Evolutionary conservation across 2,888 invertebrate species (phyloP).

Genomic region (Drosophila prolongata): DNA sequence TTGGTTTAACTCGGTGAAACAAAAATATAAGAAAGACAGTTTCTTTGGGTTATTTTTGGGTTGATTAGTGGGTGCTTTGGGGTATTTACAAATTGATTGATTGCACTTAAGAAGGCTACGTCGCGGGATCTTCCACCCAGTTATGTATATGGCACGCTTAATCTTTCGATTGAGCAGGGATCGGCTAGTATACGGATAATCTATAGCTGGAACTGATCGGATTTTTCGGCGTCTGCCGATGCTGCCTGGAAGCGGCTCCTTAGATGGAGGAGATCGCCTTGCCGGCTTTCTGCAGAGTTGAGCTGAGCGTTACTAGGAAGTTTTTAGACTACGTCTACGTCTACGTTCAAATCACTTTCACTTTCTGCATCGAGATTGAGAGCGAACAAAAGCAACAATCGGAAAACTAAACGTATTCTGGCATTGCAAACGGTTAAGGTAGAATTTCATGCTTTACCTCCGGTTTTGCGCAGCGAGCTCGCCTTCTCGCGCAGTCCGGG

Average conservation of each 20-base stretch:
- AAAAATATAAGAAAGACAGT: slow-evolving; percentile 3
- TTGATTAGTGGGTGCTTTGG: slow-evolving; percentile 32
- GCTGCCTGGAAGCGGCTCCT: slow-evolving; percentile 32
- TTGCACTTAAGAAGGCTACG: slow-evolving; percentile 37
- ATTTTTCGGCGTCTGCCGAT: slow-evolving; percentile 15
- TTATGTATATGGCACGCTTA: slow-evolving; percentile 33
- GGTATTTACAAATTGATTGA: slow-evolving; percentile 44
- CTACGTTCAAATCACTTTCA: slow-evolving; percentile 76
- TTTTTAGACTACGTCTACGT: slow-evolving; percentile 76
- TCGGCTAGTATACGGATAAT: slow-evolving; percentile 10
- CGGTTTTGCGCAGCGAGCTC: slow-evolving; percentile 83
- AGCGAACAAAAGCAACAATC: slow-evolving; percentile 79
- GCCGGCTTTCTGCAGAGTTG: slow-evolving; percentile 14
- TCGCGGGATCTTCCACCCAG: slow-evolving; percentile 17
- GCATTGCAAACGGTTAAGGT: slow-evolving; percentile 50
- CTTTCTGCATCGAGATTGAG: slow-evolving; percentile 76
- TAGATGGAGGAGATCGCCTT: slow-evolving; percentile 24
- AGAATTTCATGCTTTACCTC: slow-evolving; percentile 85
- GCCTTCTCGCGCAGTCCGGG: slow-evolving; percentile 85
- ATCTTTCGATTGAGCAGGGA: slow-evolving; percentile 6
- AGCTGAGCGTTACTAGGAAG: slow-evolving; percentile 62
- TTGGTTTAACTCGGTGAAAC: background rate
- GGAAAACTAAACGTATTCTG: slow-evolving; percentile 79
- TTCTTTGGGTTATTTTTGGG: slow-evolving; percentile 1
- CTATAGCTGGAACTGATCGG: slow-evolving; percentile 25